Percentiles rank a stretch among this genome's conserved stretches.
Conservation (phyloP, 2,888 invertebrate species). For the Reticulitermes lucifugus region DNA sequence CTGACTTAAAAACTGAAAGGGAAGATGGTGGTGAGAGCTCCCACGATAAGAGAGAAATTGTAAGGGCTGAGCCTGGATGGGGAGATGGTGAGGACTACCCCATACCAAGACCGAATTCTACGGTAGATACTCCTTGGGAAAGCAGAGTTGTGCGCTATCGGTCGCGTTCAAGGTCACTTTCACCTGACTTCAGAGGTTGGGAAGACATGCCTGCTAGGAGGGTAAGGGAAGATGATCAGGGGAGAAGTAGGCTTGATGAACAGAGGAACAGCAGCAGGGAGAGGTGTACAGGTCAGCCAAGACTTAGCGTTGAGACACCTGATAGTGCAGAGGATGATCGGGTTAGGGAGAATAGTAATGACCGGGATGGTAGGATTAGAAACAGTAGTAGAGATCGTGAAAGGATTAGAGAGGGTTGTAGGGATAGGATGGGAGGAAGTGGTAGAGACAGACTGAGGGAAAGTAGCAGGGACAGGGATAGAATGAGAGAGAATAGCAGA, state of each 20-base stretch:
- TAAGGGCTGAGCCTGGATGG: not conserved
- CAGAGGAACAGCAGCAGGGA: not conserved
- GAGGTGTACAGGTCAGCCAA: not conserved
- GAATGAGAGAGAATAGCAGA: not conserved
- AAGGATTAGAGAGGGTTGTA: not conserved
- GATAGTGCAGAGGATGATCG: slow-evolving; percentile 7
- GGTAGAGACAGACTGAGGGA: not conserved
- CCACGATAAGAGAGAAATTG: not conserved
- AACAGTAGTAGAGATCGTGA: not conserved
- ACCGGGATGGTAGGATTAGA: not conserved
- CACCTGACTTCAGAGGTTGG: slow-evolving; percentile 37
- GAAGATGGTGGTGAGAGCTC: not conserved
- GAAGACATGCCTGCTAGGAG: not conserved
- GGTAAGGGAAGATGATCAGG: not conserved
- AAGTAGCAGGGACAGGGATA: not conserved
- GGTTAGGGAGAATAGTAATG: not conserved
- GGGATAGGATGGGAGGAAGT: not conserved
- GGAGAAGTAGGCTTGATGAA: not conserved
- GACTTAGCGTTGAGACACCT: not conserved
- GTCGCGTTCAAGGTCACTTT: slow-evolving; percentile 11
- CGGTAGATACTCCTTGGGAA: not conserved
- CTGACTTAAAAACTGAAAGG: not conserved
- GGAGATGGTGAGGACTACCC: not conserved
- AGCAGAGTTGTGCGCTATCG: slow-evolving; percentile 30
- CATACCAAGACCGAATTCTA: not conserved